Conservation (phyloP, 2,797 vertebrate species). For the Esox masquinongy region DNA sequence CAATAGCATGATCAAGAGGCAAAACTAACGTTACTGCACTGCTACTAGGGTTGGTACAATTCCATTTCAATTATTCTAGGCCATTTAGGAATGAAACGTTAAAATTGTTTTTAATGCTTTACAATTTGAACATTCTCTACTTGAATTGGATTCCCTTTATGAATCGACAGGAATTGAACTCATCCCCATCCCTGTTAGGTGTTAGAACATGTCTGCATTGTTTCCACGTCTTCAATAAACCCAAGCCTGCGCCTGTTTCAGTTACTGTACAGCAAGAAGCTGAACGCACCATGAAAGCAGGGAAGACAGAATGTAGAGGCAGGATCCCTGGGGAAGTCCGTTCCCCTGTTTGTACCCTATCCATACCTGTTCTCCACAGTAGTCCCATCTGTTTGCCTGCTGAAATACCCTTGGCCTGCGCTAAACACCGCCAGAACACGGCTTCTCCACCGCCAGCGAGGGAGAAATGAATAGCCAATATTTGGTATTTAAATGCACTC, state of each 20-base stretch:
- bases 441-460: slow-evolving; percentile 60
- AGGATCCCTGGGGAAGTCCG: slow-evolving; percentile 63
- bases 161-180: too few relatives aligned
- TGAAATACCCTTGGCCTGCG: slow-evolving; percentile 75
- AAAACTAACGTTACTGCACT: too few relatives aligned
- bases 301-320: slow-evolving; percentile 58
- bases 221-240: slow-evolving; percentile 56
- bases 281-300: slow-evolving; percentile 74
- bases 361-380: slow-evolving; percentile 68
- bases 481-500: slow-evolving; percentile 78
- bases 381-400: slow-evolving; percentile 78
- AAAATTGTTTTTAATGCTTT: too few relatives aligned
- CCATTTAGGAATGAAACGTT: too few relatives aligned
- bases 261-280: slow-evolving; percentile 62
- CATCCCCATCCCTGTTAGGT: not conserved
- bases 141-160: too few relatives aligned
- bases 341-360: slow-evolving; percentile 68
- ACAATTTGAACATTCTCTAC: too few relatives aligned
- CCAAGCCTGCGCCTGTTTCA: slow-evolving; percentile 63
- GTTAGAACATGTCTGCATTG: slow-evolving; percentile 49
- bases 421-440: slow-evolving; percentile 73
- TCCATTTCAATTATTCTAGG: too few relatives aligned
- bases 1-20: too few relatives aligned
- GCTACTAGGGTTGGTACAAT: too few relatives aligned
- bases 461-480: slow-evolving; percentile 76